phyloP scores from a whole-genome alignment of 2,888 invertebrate genomes.

The Epistrophe eligans region DNA sequence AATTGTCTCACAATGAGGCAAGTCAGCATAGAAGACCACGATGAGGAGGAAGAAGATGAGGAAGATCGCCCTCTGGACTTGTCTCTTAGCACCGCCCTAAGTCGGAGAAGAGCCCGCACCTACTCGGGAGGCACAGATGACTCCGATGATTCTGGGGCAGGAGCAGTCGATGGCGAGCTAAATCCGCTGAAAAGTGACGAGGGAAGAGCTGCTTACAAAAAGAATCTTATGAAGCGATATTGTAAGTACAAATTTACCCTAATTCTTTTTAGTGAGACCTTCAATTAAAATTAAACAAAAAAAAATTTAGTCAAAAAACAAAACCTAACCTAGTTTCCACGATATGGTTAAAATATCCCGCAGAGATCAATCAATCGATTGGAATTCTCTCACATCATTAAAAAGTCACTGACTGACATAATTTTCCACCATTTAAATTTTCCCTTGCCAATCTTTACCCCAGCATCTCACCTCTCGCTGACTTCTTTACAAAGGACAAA shows the following conservation, averaged over 20 bases:
- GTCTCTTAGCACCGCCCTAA: constrained; percentile 85
- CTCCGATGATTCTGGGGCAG: constrained; percentile 88
- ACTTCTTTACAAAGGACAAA: constrained; percentile 64
- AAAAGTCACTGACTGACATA: constrained; percentile 68
- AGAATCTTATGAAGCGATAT: constrained; percentile 96
- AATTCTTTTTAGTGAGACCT: not conserved
- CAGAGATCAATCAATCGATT: constrained; percentile 66
- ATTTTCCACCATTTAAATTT: constrained; percentile 58
- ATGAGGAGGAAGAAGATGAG: constrained; percentile 81
- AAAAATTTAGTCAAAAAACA: not conserved
- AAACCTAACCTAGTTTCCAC: constrained; percentile 60
- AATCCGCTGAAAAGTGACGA: constrained; percentile 80
- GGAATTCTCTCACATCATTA: constrained; percentile 66
- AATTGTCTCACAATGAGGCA: constrained; percentile 56
- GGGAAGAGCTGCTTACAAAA: constrained; percentile 90
- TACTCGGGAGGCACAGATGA: constrained; percentile 92
- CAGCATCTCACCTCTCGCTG: constrained; percentile 27
- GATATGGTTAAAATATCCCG: constrained; percentile 47
- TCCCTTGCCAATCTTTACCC: not conserved
- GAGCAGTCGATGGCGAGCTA: constrained; percentile 84
- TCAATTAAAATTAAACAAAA: constrained; percentile 4
- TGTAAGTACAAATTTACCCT: constrained; percentile 88
- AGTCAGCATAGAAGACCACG: constrained; percentile 57
- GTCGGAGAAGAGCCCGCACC: constrained; percentile 84
- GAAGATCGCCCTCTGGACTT: constrained; percentile 92